Evolutionary conservation across 1,140 invertebrate species (phyloP).

Genomic region (Ditylenchus dipsaci): DNA sequence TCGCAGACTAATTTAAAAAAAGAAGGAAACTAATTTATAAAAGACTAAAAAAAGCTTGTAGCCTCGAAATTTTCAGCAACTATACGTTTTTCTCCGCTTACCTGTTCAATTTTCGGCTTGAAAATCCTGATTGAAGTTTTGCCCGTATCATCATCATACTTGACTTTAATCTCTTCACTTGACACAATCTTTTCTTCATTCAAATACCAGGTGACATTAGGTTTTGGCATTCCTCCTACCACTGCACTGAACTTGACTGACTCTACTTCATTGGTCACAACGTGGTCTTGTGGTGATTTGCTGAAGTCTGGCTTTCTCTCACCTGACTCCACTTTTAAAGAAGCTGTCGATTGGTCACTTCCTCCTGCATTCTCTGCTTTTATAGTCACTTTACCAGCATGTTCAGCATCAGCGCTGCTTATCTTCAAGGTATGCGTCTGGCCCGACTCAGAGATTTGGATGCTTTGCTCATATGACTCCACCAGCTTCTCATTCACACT

Average conservation of each 20-base stretch:
- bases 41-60: no score
- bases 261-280: conserved; percentile 69
- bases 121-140: conserved; percentile 54
- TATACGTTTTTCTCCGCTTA: conserved; percentile 7
- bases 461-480: conserved; percentile 8
- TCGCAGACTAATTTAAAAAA: no score
- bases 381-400: conserved; percentile 28
- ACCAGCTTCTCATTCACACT: conserved; percentile 63
- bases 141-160: conserved; percentile 38
- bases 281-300: conserved; percentile 58
- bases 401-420: background rate
- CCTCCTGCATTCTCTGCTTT: conserved; percentile 38
- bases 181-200: conserved; percentile 57
- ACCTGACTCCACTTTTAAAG: conserved; percentile 33
- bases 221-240: conserved; percentile 76
- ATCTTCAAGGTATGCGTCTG: conserved; percentile 18
- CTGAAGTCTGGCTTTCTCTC: conserved; percentile 44
- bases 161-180: conserved; percentile 42
- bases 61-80: no score
- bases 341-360: conserved; percentile 22
- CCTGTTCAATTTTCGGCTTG: conserved; percentile 39
- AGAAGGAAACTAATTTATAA: no score
- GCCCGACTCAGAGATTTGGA: conserved; percentile 3
- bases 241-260: conserved; percentile 66
- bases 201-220: conserved; percentile 78